phyloP scores from a whole-genome alignment of 1,140 invertebrate genomes.

The Acromyrmex echinatior region DNA sequence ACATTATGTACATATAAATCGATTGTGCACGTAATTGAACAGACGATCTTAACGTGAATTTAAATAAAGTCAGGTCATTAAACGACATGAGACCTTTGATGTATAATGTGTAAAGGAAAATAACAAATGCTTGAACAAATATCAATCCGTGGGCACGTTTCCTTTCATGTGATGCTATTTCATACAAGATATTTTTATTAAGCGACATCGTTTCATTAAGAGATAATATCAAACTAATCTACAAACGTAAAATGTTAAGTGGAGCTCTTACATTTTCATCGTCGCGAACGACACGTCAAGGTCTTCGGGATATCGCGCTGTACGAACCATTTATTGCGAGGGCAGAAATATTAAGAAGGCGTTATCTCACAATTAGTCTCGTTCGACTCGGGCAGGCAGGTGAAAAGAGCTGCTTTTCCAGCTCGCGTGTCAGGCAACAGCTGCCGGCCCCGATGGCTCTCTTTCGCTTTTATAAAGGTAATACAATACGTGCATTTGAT shows the following conservation, averaged over 20 bases:
- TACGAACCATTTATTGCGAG: constrained; percentile 25
- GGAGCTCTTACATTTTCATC: constrained; percentile 33
- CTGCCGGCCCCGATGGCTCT: constrained; percentile 65
- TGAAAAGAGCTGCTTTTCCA: constrained; percentile 75
- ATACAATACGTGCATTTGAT: constrained; percentile 37
- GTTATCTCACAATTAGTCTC: constrained; percentile 78
- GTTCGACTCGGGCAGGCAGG: constrained; percentile 74
- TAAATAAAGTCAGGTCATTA: constrained; percentile 36
- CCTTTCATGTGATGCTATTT: not conserved
- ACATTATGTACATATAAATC: constrained; percentile 13
- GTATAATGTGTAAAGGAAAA: not conserved
- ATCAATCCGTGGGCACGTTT: constrained; percentile 14
- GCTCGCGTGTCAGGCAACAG: constrained; percentile 76
- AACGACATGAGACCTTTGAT: not conserved
- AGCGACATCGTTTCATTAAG: constrained; percentile 45
- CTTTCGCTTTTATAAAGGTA: constrained; percentile 43
- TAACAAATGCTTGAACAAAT: not conserved
- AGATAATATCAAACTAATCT: constrained; percentile 43
- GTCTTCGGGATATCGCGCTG: constrained; percentile 29
- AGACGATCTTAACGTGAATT: not conserved
- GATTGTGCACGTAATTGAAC: constrained; percentile 19
- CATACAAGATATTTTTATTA: constrained; percentile 25
- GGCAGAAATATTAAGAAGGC: constrained; percentile 73
- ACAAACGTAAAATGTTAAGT: constrained; percentile 7
- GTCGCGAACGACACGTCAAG: not conserved